phyloP scores from a whole-genome alignment of 2,888 invertebrate genomes.

The Drosophila subquinaria region DNA sequence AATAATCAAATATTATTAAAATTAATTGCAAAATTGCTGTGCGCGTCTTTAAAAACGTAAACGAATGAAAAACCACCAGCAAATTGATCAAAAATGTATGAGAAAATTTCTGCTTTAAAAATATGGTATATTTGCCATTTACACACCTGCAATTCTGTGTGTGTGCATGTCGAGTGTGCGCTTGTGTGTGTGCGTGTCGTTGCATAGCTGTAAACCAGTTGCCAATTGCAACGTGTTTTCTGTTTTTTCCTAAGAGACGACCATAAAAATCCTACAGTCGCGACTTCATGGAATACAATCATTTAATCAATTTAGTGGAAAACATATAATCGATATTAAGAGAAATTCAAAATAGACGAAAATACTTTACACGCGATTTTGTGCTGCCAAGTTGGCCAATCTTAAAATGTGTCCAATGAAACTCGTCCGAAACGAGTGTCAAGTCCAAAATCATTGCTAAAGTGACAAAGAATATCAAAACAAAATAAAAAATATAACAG shows the following conservation, averaged over 20 bases:
- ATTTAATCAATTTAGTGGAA: background rate
- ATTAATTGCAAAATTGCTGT: constrained; percentile 35
- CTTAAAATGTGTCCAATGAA: constrained; percentile 30
- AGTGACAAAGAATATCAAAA: constrained; percentile 30
- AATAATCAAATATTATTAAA: constrained; percentile 35
- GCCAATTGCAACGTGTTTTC: constrained; percentile 78
- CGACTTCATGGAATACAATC: constrained; percentile 8
- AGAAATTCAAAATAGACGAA: background rate
- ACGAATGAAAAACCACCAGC: background rate
- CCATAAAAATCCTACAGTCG: constrained; percentile 30
- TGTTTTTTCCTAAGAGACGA: constrained; percentile 53
- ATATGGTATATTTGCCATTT: constrained; percentile 67
- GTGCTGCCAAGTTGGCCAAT: constrained; percentile 64
- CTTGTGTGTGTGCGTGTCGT: constrained; percentile 48
- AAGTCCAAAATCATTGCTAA: constrained; percentile 32
- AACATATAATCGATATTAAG: background rate
- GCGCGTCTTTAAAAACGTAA: constrained; percentile 15
- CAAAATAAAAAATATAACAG: constrained; percentile 39
- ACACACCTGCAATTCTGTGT: constrained; percentile 66
- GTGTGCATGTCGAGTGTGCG: constrained; percentile 11
- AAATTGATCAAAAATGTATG: constrained; percentile 30
- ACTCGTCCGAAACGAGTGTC: constrained; percentile 66
- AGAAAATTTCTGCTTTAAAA: constrained; percentile 37
- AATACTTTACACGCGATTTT: constrained; percentile 18
- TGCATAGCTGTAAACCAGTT: constrained; percentile 81